These are phyloP conservation scores for Eulemur macaco DNA, from an alignment of 2,113 vertebrate genomes.

Conservation along the genomic window DNA sequence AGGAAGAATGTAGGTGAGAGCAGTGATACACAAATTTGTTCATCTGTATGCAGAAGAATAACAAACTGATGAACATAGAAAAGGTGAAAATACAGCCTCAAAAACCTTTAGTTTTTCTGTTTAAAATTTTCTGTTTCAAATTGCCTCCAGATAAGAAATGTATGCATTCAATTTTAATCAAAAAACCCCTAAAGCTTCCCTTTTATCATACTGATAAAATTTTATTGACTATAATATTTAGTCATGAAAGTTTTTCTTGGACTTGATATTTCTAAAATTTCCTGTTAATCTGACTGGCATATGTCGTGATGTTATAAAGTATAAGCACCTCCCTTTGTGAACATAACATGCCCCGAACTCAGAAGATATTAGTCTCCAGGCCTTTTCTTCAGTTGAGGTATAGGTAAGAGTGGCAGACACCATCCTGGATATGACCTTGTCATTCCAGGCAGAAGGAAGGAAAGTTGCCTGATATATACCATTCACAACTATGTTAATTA, in stretches of 20 bases:
- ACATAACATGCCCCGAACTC: neutral
- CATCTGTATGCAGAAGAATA: neutral
- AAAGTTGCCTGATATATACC: neutral
- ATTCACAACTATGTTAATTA: neutral
- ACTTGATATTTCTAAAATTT: neutral
- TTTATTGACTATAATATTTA: constrained; percentile 42
- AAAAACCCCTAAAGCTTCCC: neutral
- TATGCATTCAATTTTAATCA: neutral
- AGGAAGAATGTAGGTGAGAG: constrained; percentile 6
- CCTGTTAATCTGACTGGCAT: neutral
- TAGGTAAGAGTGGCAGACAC: neutral
- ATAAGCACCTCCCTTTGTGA: constrained; percentile 33
- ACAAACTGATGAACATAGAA: neutral
- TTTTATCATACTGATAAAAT: constrained; percentile 19
- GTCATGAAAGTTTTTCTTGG: neutral
- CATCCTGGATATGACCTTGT: neutral
- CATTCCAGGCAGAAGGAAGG: constrained; percentile 5
- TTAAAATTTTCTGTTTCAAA: neutral
- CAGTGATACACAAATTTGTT: neutral
- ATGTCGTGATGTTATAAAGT: neutral
- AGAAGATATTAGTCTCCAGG: neutral
- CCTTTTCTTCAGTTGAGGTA: neutral
- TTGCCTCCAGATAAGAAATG: neutral
- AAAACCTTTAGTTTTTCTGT: constrained; percentile 47
- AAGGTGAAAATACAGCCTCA: constrained; percentile 66